These are phyloP conservation scores for Callaeas wilsoni DNA, from an alignment of 2,113 vertebrate genomes.

Conservation along the genomic window DNA sequence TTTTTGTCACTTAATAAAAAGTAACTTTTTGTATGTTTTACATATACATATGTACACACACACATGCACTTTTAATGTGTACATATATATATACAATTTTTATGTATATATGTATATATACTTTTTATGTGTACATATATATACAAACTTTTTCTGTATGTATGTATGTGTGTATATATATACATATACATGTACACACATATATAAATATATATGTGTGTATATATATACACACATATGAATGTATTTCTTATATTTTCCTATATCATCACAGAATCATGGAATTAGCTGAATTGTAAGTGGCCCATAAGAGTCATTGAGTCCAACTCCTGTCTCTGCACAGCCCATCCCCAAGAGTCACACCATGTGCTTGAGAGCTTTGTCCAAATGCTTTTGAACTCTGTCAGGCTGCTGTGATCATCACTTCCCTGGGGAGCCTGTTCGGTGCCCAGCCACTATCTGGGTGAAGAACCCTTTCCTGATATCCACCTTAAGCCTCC, in stretches of 20 bases:
- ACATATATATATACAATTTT: no score
- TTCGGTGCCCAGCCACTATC: neutral
- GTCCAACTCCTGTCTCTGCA: neutral
- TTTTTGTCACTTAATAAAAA: neutral
- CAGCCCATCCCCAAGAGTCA: no score
- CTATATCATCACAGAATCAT: neutral
- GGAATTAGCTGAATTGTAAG: neutral
- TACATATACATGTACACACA: neutral
- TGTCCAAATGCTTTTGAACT: neutral
- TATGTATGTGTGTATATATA: neutral
- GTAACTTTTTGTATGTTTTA: neutral
- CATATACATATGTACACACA: no score
- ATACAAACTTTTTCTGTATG: no score
- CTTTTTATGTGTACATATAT: no score
- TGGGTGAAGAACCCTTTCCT: neutral
- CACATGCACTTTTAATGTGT: neutral
- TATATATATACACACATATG: neutral
- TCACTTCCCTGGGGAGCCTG: neutral
- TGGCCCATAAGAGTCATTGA: neutral
- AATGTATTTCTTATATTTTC: neutral
- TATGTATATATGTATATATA: neutral
- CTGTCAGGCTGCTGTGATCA: no score
- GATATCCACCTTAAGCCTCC: neutral
- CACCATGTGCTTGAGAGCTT: rapidly evolving
- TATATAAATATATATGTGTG: neutral